Conservation (phyloP, 2,113 vertebrate genomes). For the Athene noctua region DNA sequence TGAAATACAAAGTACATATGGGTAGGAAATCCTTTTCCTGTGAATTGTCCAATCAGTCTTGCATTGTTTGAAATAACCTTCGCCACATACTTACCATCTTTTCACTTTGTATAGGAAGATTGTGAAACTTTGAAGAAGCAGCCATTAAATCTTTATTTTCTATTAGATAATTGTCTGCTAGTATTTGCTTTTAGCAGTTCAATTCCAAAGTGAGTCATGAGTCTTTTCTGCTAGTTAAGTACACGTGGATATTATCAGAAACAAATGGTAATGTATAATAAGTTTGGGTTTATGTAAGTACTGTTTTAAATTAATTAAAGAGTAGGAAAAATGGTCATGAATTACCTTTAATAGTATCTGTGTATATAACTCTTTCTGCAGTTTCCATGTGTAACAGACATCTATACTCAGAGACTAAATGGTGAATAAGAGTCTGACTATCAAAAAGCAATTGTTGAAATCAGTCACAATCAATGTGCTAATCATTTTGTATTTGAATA, state of each 20-base stretch:
- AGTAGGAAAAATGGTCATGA: background rate
- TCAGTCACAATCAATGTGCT: background rate
- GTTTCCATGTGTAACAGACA: background rate
- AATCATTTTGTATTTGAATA: background rate
- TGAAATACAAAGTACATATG: background rate
- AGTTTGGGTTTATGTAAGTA: background rate
- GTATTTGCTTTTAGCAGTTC: background rate
- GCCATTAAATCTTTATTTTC: background rate
- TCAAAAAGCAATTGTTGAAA: background rate
- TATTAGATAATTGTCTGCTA: background rate
- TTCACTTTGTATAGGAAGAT: background rate
- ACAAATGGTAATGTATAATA: background rate
- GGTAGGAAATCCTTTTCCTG: slow-evolving; percentile 58
- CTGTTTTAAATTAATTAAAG: background rate
- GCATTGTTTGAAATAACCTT: slow-evolving; percentile 6
- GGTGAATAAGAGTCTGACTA: background rate
- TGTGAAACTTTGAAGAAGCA: background rate
- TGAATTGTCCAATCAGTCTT: slow-evolving; percentile 37
- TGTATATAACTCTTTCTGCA: background rate
- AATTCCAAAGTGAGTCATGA: background rate
- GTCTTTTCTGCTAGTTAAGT: background rate
- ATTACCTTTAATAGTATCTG: background rate
- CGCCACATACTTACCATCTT: background rate
- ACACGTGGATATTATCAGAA: background rate
- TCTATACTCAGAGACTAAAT: background rate